Evolutionary conservation across 2,113 vertebrate species (phyloP).

Genomic region (Sinosuthora webbiana): DNA sequence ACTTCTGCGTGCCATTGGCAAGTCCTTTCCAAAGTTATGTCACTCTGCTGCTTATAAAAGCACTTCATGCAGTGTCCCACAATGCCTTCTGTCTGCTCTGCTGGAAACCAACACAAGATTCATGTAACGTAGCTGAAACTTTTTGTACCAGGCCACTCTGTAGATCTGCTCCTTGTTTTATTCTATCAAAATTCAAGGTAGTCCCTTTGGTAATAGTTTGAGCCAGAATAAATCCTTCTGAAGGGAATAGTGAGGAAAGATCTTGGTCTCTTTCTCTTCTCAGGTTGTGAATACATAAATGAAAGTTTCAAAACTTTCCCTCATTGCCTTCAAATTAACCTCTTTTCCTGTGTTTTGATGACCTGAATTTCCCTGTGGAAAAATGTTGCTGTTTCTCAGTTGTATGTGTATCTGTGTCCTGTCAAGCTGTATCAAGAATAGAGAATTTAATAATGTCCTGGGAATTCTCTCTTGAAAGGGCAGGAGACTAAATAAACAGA

Average conservation of each 20-base stretch:
- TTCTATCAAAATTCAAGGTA: rapidly evolving
- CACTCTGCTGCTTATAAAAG: background rate
- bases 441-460: background rate
- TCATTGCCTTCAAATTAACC: background rate
- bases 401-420: background rate
- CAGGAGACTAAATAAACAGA: background rate
- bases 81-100: background rate
- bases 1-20: background rate
- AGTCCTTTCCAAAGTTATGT: background rate
- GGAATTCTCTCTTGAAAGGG: background rate
- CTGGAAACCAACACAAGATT: background rate
- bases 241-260: background rate
- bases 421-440: background rate
- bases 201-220: background rate
- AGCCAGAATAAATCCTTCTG: background rate
- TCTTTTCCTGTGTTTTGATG: background rate
- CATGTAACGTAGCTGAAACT: background rate
- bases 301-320: background rate
- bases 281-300: background rate
- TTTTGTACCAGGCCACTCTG: background rate
- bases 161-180: background rate
- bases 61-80: background rate
- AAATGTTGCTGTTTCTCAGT: background rate
- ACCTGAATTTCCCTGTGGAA: background rate
- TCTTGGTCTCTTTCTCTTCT: background rate